Evolutionary conservation across 23 tunicate genomes (phyloP).

Genomic region (Aplidium turbinatum): DNA sequence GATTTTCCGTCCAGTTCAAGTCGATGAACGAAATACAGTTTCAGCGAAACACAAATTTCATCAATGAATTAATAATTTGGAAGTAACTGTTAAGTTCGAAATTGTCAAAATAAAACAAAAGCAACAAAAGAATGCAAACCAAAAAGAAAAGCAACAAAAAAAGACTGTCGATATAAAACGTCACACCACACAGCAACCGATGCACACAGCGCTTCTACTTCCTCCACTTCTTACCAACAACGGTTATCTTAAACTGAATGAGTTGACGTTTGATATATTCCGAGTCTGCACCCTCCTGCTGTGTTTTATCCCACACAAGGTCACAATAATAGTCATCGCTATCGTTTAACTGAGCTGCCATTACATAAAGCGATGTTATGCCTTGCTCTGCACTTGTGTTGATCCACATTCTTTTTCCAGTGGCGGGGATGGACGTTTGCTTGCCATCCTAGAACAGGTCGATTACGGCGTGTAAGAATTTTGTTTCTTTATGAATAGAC

Average conservation of each 20-base stretch:
- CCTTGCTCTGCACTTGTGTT: constrained; percentile 72
- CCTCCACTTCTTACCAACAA: constrained; percentile 55
- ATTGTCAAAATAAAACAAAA: too few species aligned
- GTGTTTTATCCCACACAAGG: constrained; percentile 69
- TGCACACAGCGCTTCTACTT: too few species aligned
- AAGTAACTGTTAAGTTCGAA: too few species aligned
- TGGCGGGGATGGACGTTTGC: constrained; percentile 30
- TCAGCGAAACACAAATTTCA: too few species aligned
- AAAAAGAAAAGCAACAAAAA: too few species aligned
- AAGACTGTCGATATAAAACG: too few species aligned
- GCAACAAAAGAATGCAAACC: too few species aligned
- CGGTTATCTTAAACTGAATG: constrained; percentile 47
- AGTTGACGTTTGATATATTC: constrained; percentile 73
- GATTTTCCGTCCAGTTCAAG: too few species aligned
- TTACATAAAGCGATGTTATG: constrained; percentile 39
- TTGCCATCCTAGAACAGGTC: constrained; percentile 53
- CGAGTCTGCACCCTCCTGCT: constrained; percentile 75
- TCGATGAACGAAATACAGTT: too few species aligned
- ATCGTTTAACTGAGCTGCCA: constrained; percentile 39
- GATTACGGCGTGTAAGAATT: neutral
- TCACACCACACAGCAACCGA: too few species aligned
- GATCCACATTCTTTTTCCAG: constrained; percentile 72
- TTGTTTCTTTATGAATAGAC: neutral
- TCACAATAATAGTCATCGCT: constrained; percentile 64
- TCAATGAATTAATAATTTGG: too few species aligned